Evolutionary conservation across 2,888 invertebrate genomes (phyloP).

Genomic region (Bombyx huttoni): DNA sequence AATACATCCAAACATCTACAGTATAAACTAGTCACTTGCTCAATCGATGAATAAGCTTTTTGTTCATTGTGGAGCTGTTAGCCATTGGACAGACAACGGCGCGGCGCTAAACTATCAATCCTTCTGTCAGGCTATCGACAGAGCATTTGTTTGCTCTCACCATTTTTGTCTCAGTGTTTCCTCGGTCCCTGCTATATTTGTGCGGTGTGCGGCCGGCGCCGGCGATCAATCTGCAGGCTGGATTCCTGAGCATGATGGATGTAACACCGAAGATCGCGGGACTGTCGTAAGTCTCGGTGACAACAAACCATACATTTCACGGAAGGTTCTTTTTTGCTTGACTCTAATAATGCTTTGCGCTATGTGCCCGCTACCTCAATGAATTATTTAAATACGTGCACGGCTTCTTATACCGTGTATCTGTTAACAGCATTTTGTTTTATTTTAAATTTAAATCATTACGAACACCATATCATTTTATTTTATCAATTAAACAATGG

Average conservation of each 20-base stretch:
- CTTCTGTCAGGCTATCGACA: constrained; percentile 64
- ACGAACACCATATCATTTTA: no score
- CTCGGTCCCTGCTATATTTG: constrained; percentile 35
- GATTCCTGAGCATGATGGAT: constrained; percentile 60
- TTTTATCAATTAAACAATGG: no score
- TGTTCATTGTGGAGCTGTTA: constrained; percentile 10
- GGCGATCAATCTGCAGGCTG: constrained; percentile 57
- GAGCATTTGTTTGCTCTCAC: constrained; percentile 66
- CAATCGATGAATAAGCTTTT: constrained; percentile 8
- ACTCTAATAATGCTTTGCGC: constrained; percentile 29
- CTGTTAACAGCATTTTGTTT: constrained; percentile 41
- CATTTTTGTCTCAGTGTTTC: constrained; percentile 62
- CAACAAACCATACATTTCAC: constrained; percentile 44
- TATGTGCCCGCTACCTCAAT: constrained; percentile 36
- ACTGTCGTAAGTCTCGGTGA: constrained; percentile 24
- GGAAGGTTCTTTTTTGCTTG: constrained; percentile 10
- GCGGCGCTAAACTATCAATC: constrained; percentile 52
- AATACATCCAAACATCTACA: neutral
- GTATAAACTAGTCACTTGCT: constrained; percentile 2
- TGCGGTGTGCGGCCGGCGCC: constrained; percentile 28
- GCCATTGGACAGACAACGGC: constrained; percentile 9
- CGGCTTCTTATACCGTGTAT: constrained; percentile 29
- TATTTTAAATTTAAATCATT: neutral
- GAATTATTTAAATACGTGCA: constrained; percentile 47
- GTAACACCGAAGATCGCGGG: constrained; percentile 27